Evolutionary conservation across 2,888 invertebrate genomes (phyloP).

Genomic region (Pachliopta kotzebuea): DNA sequence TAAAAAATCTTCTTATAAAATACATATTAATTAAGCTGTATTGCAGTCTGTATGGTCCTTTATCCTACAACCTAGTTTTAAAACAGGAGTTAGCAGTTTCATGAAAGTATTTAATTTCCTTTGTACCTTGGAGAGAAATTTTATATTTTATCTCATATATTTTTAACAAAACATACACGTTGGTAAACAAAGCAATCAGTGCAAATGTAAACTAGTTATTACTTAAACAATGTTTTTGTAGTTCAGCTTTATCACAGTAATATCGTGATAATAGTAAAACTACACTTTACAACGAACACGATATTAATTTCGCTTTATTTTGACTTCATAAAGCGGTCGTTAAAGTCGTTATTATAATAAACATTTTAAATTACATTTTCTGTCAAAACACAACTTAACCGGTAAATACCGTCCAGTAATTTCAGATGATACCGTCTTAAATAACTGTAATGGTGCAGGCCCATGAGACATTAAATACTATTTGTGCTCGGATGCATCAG

Average conservation of each 20-base stretch:
- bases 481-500: constrained; percentile 9
- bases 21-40: background rate
- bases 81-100: too few relatives aligned
- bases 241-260: background rate
- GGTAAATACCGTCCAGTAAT: constrained; percentile 1
- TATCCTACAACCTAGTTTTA: background rate
- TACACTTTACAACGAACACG: background rate
- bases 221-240: background rate
- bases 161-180: too few relatives aligned
- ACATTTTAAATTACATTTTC: constrained; percentile 13
- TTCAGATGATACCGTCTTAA: constrained; percentile 11
- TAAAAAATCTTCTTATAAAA: constrained; percentile 1
- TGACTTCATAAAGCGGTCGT: constrained; percentile 11
- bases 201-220: background rate
- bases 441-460: constrained; percentile 11
- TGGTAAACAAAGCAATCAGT: too few relatives aligned
- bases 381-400: constrained; percentile 14
- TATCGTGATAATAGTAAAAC: background rate
- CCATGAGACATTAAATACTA: constrained; percentile 17
- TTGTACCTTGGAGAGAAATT: too few relatives aligned
- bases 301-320: constrained; percentile 14
- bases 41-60: background rate
- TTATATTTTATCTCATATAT: too few relatives aligned
- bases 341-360: constrained; percentile 19
- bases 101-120: too few relatives aligned